Conservation (phyloP, 2,888 invertebrate genomes). For the Drosophila planitibia region DNA sequence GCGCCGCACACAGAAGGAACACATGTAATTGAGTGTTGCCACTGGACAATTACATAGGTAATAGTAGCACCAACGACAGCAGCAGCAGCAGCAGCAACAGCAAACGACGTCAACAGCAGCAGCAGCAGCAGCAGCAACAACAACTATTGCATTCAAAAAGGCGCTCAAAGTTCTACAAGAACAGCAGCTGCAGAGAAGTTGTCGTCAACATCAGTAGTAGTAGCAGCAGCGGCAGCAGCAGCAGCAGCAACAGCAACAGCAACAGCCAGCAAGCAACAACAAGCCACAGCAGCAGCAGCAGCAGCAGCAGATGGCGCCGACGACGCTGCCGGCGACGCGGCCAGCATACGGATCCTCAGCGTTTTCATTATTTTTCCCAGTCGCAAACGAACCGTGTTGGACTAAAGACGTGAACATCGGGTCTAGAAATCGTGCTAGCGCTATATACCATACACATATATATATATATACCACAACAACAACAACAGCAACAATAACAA, state of each 20-base stretch:
- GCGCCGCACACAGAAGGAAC: constrained; percentile 69
- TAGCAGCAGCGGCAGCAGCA: constrained; percentile 27
- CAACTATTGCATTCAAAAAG: constrained; percentile 58
- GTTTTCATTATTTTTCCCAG: constrained; percentile 79
- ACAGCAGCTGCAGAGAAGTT: constrained; percentile 28
- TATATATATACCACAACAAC: constrained; percentile 21
- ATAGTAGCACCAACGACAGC: constrained; percentile 36
- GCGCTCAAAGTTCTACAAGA: constrained; percentile 54
- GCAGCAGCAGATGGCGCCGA: constrained; percentile 30
- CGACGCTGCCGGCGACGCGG: constrained; percentile 42
- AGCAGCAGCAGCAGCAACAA: constrained; percentile 22
- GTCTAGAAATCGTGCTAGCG: constrained; percentile 46
- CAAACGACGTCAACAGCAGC: constrained; percentile 33
- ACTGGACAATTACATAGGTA: constrained; percentile 67
- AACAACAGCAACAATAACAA: constrained; percentile 23
- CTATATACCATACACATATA: constrained; percentile 22
- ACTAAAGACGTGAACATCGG: constrained; percentile 84
- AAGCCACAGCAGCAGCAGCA: constrained; percentile 12
- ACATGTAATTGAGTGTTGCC: constrained; percentile 76
- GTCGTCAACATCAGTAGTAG: constrained; percentile 29
- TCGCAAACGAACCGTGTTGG: constrained; percentile 84
- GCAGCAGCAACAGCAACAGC: constrained; percentile 35
- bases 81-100: constrained; percentile 8
- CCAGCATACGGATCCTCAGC: constrained; percentile 70
- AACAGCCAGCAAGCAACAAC: constrained; percentile 19